Base-by-base conservation (phyloP, 2,113 vertebrate species). In the Odontophorus gujanensis region DNA sequence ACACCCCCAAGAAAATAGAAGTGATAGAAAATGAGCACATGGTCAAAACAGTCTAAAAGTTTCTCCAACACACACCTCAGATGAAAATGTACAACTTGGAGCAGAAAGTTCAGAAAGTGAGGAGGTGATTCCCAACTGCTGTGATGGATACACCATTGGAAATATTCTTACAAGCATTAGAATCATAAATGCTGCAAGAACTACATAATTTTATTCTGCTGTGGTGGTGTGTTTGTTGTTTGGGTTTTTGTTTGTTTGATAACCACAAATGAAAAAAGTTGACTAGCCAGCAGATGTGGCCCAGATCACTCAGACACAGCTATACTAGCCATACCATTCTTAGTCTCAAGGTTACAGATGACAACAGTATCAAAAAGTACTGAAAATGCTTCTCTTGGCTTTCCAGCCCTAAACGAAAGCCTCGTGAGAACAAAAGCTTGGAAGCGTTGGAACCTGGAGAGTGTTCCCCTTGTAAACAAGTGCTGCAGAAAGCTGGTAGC, bases 151-250 rank as follows among this genome's bases (percentile, higher is more conserved):
- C 62, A 89, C 62, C 77, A 85, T 9, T 61, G 72, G 65, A 87
- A 96, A 94, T 91, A 94, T 83, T 87, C 87, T 68, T 42, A 78
- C 55, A 95, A 77, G 94, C 78, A 96, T 93, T 96, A 85, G 76
- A 80, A 66, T 86, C 62, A 63, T 69, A 91, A 93, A 94, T 82
- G 92, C 47, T 90, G 28, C 45, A 93, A 92, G 85, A 82, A 13
- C 1, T 65, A 73, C 47, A 22, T 88, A 59, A 68, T 77, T 86
- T 93, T 45, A 15, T 13, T n/a, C 7, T 58, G 22, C 34, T 72
- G 48, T 58, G 5, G 30, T 32, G 6, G 55, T 53, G 16, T 26
- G 13, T 26, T 51, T 53, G 25, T 51, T 51, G 50, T 15, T 51
- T 51, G 50, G 50, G 7, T 51, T 51, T 51, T 26, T 43, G 13